A percentile compares a stretch with the other conserved stretches of the same genome.
These are phyloP conservation scores for Dusona sp. DNA, from an alignment of 2,888 invertebrate species.

Conservation along the genomic window DNA sequence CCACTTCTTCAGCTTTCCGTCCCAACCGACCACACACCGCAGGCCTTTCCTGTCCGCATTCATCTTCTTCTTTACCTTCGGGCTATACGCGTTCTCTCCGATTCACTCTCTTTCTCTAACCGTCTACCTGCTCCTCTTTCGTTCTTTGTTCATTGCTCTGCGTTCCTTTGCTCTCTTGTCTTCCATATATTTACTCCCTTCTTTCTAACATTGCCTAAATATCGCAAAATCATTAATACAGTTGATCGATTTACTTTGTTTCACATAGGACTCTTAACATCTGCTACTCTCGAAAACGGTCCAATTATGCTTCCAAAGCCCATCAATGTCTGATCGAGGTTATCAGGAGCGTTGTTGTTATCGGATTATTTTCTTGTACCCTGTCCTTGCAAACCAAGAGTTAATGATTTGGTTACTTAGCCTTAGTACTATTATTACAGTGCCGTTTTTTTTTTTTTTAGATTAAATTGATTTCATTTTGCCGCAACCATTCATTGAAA, in stretches of 20 bases:
- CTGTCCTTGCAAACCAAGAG: neutral
- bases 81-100: neutral
- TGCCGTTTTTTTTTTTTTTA: neutral
- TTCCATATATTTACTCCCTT: neutral
- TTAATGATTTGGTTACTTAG: neutral
- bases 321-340: neutral
- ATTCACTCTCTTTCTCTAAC: slow-evolving; percentile 11
- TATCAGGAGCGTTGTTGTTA: neutral
- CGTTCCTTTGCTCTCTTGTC: neutral
- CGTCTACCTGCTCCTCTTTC: neutral
- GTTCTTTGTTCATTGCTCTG: neutral
- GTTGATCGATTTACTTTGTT: neutral
- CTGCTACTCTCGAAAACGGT: neutral
- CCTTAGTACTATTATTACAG: neutral
- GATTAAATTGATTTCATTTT: neutral
- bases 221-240: neutral
- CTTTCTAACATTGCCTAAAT: neutral
- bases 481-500: neutral
- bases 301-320: neutral
- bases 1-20: slow-evolving; percentile 77
- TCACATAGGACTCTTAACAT: neutral
- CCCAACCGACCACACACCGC: slow-evolving; percentile 73
- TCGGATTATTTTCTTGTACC: neutral
- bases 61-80: slow-evolving; percentile 32
- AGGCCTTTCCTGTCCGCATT: slow-evolving; percentile 40